Evolutionary conservation across 2,113 vertebrate species (phyloP), one percentile per base, ranked within the genome.

Genomic region (Pseudopipra pipra): DNA sequence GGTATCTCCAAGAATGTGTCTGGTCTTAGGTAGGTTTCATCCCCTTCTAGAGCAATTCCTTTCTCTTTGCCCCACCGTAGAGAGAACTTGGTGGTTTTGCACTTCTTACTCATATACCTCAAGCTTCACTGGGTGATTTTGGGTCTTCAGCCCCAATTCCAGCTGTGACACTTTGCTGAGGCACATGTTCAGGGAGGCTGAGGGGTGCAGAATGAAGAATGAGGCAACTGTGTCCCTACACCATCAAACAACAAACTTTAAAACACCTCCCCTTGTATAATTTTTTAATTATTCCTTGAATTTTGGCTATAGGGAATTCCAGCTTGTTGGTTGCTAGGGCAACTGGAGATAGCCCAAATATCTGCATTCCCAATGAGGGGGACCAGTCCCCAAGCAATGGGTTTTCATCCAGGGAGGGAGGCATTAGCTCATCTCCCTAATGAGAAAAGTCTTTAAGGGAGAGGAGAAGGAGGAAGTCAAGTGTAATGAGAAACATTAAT

Each of bases 301-400:
- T 81, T 93, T 89, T 70, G 54, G 25, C 73, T 58, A 6, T 19
- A 58, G 87, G 61, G 51, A 91, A 81, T 87, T 91, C 85, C 4
- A 5, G 9, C 70, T 54, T 66, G n/a, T 44, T 80, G 54, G 65
- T 95, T 95, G n/a, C 15, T 54, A 44, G 24, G 87, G 61, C 41
- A 94, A 93, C 65, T 0, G 2, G 43, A 91, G 51, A 65, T 61
- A 93, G 74, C 61, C 37, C 54, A 59, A 77, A 74, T 76, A 56
- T 81, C 25, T 0, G 0, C 35, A 14, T 80, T 76, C 49, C 27
- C 1, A 0, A 52, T 11, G 7, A 62, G 1, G 11, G 33, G 20
- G 12, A 76, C 18, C 23, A 44, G 35, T 47, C 71, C 54, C 37
- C 1, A 1, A 39, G 37, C 58, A 77, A 54, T 71, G 62, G 23